Evolutionary conservation across 1,140 invertebrate genomes (phyloP).

Genomic region (Magallana angulata): DNA sequence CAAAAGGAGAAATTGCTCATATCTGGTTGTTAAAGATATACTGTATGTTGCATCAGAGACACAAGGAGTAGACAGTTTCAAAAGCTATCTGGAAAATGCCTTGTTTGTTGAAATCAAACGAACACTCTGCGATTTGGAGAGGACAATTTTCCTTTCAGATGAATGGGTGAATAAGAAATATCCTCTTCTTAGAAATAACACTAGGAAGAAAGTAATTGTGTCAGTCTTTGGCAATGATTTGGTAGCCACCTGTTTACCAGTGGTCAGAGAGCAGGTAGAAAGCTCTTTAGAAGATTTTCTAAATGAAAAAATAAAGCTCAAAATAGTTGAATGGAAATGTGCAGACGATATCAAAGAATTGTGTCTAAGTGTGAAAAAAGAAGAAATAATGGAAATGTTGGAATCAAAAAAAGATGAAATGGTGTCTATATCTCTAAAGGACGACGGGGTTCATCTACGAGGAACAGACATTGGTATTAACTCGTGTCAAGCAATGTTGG

Average conservation of each 20-base stretch:
- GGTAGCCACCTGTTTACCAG: not conserved
- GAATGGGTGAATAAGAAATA: not conserved
- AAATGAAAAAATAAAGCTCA: not conserved
- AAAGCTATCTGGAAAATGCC: not conserved
- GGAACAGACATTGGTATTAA: not conserved
- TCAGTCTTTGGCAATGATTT: not conserved
- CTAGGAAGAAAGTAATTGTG: not conserved
- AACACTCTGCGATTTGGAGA: not conserved
- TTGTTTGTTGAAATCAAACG: slow-evolving; percentile 2
- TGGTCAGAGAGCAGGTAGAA: not conserved
- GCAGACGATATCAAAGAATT: not conserved
- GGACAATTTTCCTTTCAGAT: not conserved
- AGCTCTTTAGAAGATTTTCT: not conserved
- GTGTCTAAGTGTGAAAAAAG: not conserved
- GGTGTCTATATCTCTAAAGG: not conserved
- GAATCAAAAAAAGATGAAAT: not conserved
- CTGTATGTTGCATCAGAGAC: not conserved
- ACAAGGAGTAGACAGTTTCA: not conserved
- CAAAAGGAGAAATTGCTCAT: not conserved
- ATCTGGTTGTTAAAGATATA: not conserved
- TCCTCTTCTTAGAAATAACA: not conserved
- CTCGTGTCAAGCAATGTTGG: not conserved
- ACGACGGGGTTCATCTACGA: not conserved
- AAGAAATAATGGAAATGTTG: not conserved
- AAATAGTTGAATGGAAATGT: not conserved